Conservation (phyloP, 2,888 invertebrate species). For the Rhyacophila evoluta region DNA sequence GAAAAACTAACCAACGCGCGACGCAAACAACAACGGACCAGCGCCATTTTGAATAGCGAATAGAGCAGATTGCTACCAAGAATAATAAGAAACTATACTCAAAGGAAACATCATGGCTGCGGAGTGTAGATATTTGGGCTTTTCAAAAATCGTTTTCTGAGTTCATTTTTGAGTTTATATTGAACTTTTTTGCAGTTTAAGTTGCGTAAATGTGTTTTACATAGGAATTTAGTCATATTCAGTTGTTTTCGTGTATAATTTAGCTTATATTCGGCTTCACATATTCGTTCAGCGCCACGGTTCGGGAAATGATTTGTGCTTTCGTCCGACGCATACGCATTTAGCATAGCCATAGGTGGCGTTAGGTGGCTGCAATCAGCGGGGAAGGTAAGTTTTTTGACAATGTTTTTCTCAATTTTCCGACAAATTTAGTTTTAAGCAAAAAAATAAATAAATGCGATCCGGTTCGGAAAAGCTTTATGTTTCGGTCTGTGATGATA, state of each 20-base stretch:
- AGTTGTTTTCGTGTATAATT: constrained; percentile 66
- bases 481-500: background rate
- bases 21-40: constrained; percentile 67
- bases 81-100: constrained; percentile 73
- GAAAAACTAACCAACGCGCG: constrained; percentile 69
- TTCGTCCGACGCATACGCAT: constrained; percentile 72
- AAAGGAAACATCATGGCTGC: constrained; percentile 73
- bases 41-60: constrained; percentile 74
- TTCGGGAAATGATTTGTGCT: constrained; percentile 73
- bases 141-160: constrained; percentile 73
- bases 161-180: constrained; percentile 70
- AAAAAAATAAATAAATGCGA: constrained; percentile 17
- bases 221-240: constrained; percentile 70
- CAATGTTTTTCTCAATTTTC: constrained; percentile 68
- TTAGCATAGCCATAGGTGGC: constrained; percentile 71
- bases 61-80: constrained; percentile 67
- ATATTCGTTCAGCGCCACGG: constrained; percentile 72
- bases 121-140: constrained; percentile 71
- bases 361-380: constrained; percentile 57
- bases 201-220: constrained; percentile 68
- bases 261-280: constrained; percentile 70
- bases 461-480: constrained; percentile 26
- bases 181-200: constrained; percentile 72
- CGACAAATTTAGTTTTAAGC: constrained; percentile 56
- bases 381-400: constrained; percentile 51